Percentiles rank a stretch among this genome's conserved stretches.
Conservation (phyloP, 1,140 invertebrate species). For the Bemisia tabaci region DNA sequence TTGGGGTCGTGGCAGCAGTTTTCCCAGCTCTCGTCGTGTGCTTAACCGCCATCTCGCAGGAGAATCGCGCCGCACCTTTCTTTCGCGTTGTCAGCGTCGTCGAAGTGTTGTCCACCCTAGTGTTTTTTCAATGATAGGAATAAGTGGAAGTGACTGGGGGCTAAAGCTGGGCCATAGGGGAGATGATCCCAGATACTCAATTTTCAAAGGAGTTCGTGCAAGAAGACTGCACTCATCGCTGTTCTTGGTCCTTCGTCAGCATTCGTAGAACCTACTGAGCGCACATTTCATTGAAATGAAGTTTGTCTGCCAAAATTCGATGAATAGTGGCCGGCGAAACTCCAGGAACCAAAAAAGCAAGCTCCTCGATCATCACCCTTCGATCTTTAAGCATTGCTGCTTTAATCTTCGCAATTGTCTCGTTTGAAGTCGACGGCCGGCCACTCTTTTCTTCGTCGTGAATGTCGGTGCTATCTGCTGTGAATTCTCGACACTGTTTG, state of each 20-base stretch:
- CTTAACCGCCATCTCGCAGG: conserved; percentile 1
- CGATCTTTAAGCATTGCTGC: not conserved
- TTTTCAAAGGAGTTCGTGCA: too few species aligned
- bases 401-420: not conserved
- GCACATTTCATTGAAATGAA: not conserved
- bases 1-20: conserved; percentile 9
- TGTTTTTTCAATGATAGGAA: conserved; percentile 18
- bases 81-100: conserved; percentile 5
- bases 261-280: not conserved
- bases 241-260: too few species aligned
- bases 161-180: conserved; percentile 25
- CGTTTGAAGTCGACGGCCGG: not conserved
- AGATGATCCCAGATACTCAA: conserved; percentile 25
- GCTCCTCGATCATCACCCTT: too few species aligned
- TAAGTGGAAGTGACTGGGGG: conserved; percentile 26
- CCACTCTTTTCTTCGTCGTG: not conserved
- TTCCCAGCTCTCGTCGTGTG: conserved; percentile 8
- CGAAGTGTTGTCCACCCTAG: not conserved
- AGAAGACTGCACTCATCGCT: too few species aligned
- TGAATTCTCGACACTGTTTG: not conserved
- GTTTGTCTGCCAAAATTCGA: not conserved
- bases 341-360: not conserved
- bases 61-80: not conserved
- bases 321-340: not conserved
- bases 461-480: not conserved